A percentile compares a stretch with the other conserved stretches of the same genome.
phyloP scores from a whole-genome alignment of 2,888 invertebrate species.

The Ischnura elegans region DNA sequence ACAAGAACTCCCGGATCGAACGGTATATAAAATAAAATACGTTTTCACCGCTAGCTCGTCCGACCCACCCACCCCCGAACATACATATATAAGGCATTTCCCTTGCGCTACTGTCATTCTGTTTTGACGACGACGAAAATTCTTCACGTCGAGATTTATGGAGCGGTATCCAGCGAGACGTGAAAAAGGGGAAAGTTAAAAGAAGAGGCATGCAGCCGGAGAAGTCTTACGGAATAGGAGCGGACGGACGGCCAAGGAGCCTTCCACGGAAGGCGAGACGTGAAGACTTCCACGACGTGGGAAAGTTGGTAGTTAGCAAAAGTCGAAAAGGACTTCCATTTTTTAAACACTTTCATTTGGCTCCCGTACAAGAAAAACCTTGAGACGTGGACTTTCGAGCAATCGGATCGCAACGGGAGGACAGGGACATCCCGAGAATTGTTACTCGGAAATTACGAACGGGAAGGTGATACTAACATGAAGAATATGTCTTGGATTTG shows the following conservation, averaged over 20 bases:
- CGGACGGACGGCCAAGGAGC: not conserved
- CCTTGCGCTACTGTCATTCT: not conserved
- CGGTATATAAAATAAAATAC: not conserved
- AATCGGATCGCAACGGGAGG: not conserved
- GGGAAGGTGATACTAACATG: not conserved
- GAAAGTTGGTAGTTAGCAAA: conserved; percentile 31
- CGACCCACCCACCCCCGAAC: not conserved
- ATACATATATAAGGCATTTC: not conserved
- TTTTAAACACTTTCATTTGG: conserved; percentile 2
- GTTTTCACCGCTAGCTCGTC: not conserved
- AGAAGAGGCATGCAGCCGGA: not conserved
- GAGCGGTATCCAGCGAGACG: not conserved
- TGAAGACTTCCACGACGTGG: not conserved
- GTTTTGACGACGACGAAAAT: conserved; percentile 18
- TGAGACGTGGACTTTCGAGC: not conserved
- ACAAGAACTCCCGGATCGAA: not conserved
- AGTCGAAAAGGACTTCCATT: not conserved
- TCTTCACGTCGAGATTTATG: conserved; percentile 15
- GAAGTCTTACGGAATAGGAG: too few relatives aligned
- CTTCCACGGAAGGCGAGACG: not conserved
- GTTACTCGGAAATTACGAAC: not conserved
- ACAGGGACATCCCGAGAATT: not conserved
- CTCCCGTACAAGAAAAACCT: not conserved
- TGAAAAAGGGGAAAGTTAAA: not conserved
- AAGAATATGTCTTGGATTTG: not conserved